phyloP scores from a whole-genome alignment of 2,113 vertebrate genomes.

The Porphyrio hochstetteri region DNA sequence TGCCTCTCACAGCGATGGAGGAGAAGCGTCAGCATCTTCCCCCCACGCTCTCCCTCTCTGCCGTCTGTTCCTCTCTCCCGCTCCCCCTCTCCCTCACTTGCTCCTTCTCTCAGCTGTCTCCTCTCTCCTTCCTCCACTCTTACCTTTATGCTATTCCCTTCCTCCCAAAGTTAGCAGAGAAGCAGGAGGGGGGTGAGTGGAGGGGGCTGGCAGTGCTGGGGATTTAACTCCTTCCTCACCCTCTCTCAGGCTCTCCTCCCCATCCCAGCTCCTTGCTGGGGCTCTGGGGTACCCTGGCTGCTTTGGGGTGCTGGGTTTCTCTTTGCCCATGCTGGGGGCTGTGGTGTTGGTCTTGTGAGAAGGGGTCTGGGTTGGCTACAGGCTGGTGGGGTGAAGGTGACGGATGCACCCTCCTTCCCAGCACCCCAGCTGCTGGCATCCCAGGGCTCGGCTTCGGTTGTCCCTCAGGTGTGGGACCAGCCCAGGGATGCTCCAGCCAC shows the following conservation, averaged over 20 bases:
- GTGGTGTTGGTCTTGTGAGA: rapidly evolving
- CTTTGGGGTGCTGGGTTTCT: neutral
- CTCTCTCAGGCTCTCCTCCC: neutral
- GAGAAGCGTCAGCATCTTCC: slow-evolving; percentile 52
- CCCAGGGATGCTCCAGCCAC: neutral
- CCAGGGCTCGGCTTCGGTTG: neutral
- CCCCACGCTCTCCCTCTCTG: slow-evolving; percentile 59
- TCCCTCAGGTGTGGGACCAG: neutral
- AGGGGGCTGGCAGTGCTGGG: neutral
- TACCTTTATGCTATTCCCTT: slow-evolving; percentile 60
- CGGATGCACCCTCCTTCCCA: neutral
- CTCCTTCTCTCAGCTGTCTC: slow-evolving; percentile 53
- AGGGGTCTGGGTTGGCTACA: neutral
- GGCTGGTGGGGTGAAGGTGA: neutral
- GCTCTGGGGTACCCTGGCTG: neutral
- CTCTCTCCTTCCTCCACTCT: slow-evolving; percentile 55
- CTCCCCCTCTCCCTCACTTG: slow-evolving; percentile 13
- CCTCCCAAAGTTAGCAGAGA: slow-evolving; percentile 63
- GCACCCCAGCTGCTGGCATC: rapidly evolving
- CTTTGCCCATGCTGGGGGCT: neutral
- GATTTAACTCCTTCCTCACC: slow-evolving; percentile 59
- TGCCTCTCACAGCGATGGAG: slow-evolving; percentile 17
- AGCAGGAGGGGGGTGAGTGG: neutral
- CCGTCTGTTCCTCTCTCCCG: slow-evolving; percentile 47
- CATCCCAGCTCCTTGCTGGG: neutral